Percentiles rank a stretch among this genome's conserved stretches.
phyloP scores from a whole-genome alignment of 2,888 invertebrate genomes.

The Melanophora roralis region DNA sequence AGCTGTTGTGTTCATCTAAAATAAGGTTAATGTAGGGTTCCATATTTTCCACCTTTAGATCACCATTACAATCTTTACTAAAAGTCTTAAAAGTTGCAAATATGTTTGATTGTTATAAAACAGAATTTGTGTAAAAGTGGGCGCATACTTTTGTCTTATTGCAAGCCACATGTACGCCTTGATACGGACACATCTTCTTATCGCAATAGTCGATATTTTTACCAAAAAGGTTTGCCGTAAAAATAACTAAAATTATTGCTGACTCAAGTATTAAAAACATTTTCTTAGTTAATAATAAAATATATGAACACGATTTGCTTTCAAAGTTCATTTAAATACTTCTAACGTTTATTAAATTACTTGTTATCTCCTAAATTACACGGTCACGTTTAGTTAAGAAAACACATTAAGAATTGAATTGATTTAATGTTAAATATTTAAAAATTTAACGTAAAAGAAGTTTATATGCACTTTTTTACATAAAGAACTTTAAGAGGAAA shows the following conservation, averaged over 20 bases:
- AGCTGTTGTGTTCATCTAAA: conserved; percentile 56
- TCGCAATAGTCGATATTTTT: conserved; percentile 50
- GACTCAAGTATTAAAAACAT: conserved; percentile 9
- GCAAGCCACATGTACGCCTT: conserved; percentile 60
- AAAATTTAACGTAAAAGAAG: no score
- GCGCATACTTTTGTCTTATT: conserved; percentile 50
- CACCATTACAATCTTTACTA: conserved; percentile 44
- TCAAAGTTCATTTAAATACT: conserved; percentile 20
- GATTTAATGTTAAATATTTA: no score
- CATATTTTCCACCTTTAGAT: conserved; percentile 37
- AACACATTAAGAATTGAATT: no score
- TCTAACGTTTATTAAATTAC: background rate
- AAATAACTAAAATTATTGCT: background rate
- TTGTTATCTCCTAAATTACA: conserved; percentile 32
- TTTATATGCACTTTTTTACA: no score
- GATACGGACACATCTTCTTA: conserved; percentile 55
- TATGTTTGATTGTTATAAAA: no score
- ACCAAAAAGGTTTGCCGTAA: background rate
- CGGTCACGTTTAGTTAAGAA: conserved; percentile 27
- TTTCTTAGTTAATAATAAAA: background rate
- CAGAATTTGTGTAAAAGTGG: background rate
- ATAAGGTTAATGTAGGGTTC: conserved; percentile 34
- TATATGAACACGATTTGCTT: background rate
- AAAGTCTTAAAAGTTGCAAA: conserved; percentile 42
- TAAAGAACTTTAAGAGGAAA: no score